Conservation (phyloP, 2,797 vertebrate genomes). For the Chiroxiphia lanceolata region DNA sequence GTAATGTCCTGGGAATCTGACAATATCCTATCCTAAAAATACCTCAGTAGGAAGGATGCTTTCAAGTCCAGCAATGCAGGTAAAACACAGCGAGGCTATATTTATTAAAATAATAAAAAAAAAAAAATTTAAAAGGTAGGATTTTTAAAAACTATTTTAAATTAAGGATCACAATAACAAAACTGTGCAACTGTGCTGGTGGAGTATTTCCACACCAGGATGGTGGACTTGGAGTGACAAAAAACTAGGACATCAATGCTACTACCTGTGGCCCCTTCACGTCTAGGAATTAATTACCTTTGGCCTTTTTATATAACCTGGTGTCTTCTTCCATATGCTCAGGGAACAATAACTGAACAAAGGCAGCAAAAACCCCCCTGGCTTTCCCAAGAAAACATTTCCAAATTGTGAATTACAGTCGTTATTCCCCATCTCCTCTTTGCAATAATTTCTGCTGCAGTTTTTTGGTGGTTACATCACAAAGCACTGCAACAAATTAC, state of each 20-base stretch:
- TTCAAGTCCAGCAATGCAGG: background rate
- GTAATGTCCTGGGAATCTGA: background rate
- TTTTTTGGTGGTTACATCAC: background rate
- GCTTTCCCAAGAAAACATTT: background rate
- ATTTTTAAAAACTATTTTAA: background rate
- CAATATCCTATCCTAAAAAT: background rate
- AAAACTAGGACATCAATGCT: background rate
- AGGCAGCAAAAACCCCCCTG: background rate
- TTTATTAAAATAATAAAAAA: background rate
- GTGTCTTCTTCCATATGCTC: fast-evolving
- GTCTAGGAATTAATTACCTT: background rate
- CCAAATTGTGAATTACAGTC: background rate
- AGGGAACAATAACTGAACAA: background rate
- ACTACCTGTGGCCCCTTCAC: no score
- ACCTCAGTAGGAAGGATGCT: background rate
- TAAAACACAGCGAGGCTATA: background rate
- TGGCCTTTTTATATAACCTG: background rate
- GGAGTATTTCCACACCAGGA: background rate
- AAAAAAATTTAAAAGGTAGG: background rate
- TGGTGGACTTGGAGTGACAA: background rate
- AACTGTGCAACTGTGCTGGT: background rate
- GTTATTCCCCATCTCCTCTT: background rate
- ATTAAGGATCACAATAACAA: background rate
- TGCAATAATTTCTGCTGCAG: background rate
- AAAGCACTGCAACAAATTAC: background rate